Base-by-base conservation (phyloP, 2,797 vertebrate species). In the Limosa lapponica region DNA sequence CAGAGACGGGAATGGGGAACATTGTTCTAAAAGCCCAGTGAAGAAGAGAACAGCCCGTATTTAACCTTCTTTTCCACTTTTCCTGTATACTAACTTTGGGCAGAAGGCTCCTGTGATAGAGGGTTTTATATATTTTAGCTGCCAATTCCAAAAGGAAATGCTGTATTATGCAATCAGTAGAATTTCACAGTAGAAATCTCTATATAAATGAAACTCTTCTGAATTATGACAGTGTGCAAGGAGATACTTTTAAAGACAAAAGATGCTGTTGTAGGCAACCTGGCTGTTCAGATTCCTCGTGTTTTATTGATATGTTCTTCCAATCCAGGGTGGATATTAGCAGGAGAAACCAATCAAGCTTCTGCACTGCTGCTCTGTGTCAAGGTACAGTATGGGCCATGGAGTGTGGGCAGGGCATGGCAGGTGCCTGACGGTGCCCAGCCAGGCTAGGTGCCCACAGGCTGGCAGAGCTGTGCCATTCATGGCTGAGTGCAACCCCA, bases 1-100 rank as follows among this genome's bases (percentile, higher is more conserved):
- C 49, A 82, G 54, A 91, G 73, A 55, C 39, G 51, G 52, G 37
- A 82, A 72, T 25, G n/a, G 69, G 24, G 72, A 75, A 85, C 22
- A 55, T 78, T 75, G 57, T 82, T 91, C 49, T 81, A 69, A 95
- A 86, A 90, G 11, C 36, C 55, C 25, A 39, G 25, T 1, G 5
- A 91, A 78, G 87, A 86, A 66, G 34, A 72, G 58, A 94, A 64
- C 32, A 91, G 41, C 13, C 51, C 72, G 36, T 59, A 75, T 93
- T 82, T 93, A 75, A 6, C 34, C 16, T 43, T 44, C 51, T 89
- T 78, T 92, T 77, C 74, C 24, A 43, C 34, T 74, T 93, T 78
- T 87, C 32, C 30, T 82, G 6, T 17, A 20, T 44, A 24, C 13
- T 73, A 77, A 59, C 64, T 88, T 84, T 59, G 65, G 70, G 52